Evolutionary conservation across 1,140 invertebrate species (phyloP), one percentile per base, ranked within the genome.

Genomic region (Cydia pomonella): DNA sequence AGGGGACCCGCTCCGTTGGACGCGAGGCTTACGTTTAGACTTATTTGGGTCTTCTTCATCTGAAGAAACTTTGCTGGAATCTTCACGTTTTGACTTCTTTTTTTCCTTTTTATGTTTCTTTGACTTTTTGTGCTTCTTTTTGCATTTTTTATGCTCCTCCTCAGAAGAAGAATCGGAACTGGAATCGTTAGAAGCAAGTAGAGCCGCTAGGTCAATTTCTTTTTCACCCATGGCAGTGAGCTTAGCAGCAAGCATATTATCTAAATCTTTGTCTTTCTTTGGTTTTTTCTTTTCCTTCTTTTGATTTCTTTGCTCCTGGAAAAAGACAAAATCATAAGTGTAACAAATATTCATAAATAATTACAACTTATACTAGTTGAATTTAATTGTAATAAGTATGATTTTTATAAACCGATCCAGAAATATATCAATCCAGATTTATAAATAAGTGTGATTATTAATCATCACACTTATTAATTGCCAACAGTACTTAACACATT

Each of bases 201-300:
- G 84, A 78, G 92, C 90, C 66, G 86, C 85, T 73, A 93, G 81
- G 80, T 89, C 82, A 27, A 90, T 76, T 76, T 93, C 84, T 76
- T 91, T 87, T 75, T 86, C 87, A 77, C 92, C 91, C 44, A 94
- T 84, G 77, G 93, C 88, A 86, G 90, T 94, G 76, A 94, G 89
- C 86, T 95, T 95, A 75, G 93, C 92, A 78, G 94, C 93, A 72
- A 95, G 87, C 44, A 93, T 90, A 75, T 92, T 91, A 84, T 94
- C 94, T 44, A 95, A 81, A 76, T 93, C 91, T 53, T 91, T 87
- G 63, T 87, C 87, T 78, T 92, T 92, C 73, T 93, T 94, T 2
- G 90, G 82, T 84, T 95, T 94, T 75, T 95, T 95, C 33, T 94
- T 94, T 50, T 90, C 93, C 79, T 93, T 93, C 82, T 88, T 85